phyloP scores from a whole-genome alignment of 2,797 vertebrate species.

The Falco columbarius region DNA sequence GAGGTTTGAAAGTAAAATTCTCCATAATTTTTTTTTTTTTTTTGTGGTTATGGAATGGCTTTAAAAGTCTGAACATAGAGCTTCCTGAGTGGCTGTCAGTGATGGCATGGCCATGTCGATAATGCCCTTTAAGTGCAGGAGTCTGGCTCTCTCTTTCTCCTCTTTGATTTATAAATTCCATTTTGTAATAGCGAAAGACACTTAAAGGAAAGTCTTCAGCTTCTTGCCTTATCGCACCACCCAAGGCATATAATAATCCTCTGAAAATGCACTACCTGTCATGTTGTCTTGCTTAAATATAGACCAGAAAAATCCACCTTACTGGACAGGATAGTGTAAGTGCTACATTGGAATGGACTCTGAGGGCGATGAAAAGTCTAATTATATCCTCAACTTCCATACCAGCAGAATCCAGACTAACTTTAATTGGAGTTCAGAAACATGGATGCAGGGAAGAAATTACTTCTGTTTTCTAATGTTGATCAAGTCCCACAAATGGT shows the following conservation, averaged over 20 bases:
- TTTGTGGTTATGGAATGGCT: not conserved
- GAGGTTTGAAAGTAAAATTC: conserved; percentile 7
- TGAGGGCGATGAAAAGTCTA: not conserved
- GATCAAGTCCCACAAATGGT: not conserved
- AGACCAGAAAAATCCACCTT: conserved; percentile 33
- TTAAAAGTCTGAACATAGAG: conserved; percentile 17
- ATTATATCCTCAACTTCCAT: not conserved
- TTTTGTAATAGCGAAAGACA: conserved; percentile 43
- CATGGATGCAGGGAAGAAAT: not conserved
- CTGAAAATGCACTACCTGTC: conserved; percentile 62
- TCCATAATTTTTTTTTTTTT: not conserved
- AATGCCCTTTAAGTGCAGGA: conserved; percentile 20
- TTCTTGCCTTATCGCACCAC: conserved; percentile 20
- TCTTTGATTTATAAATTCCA: conserved; percentile 56
- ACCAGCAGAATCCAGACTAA: not conserved
- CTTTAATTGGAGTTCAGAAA: not conserved
- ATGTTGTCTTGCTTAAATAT: conserved; percentile 64
- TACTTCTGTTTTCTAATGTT: not conserved
- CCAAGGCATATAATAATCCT: conserved; percentile 55
- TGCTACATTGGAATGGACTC: not conserved
- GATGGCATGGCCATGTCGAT: conserved; percentile 15
- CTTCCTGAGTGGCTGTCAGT: conserved; percentile 14
- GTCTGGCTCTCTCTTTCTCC: not conserved
- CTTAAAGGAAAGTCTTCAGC: conserved; percentile 5
- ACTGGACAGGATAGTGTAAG: not conserved